Percentiles rank a stretch among this genome's conserved stretches.
phyloP scores from a whole-genome alignment of 1,140 invertebrate genomes.

The Halotydeus destructor region DNA sequence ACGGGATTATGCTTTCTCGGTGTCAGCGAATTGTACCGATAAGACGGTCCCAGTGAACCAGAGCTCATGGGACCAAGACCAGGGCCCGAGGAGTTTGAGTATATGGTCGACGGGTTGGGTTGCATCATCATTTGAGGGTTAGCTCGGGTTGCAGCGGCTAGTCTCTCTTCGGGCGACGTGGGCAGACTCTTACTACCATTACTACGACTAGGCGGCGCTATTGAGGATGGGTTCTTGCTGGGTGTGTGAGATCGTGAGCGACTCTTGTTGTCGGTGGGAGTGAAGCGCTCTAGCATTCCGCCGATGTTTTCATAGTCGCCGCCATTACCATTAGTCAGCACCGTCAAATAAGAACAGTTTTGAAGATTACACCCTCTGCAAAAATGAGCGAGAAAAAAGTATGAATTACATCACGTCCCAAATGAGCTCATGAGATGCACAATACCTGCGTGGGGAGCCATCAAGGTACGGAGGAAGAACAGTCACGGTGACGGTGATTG shows the following conservation, averaged over 20 bases:
- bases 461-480: conserved; percentile 53
- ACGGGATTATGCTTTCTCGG: no score
- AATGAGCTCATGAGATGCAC: not conserved
- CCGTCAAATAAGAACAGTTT: conserved; percentile 40
- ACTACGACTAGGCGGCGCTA: not conserved
- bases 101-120: not conserved
- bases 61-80: no score
- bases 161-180: not conserved
- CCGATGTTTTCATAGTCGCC: conserved; percentile 41
- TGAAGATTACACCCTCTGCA: conserved; percentile 41
- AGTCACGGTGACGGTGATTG: conserved; percentile 56
- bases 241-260: conserved; percentile 14
- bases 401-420: not conserved
- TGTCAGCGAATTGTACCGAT: no score
- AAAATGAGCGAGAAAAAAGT: conserved; percentile 7
- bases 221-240: conserved; percentile 3
- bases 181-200: not conserved
- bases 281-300: not conserved
- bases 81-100: no score
- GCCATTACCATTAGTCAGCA: conserved; percentile 33
- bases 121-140: no score
- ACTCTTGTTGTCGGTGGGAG: conserved; percentile 21
- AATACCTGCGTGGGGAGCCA: conserved; percentile 38
- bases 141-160: no score
- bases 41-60: no score